Conservation (phyloP, 1,140 invertebrate genomes). For the Dendroctonus ponderosae region DNA sequence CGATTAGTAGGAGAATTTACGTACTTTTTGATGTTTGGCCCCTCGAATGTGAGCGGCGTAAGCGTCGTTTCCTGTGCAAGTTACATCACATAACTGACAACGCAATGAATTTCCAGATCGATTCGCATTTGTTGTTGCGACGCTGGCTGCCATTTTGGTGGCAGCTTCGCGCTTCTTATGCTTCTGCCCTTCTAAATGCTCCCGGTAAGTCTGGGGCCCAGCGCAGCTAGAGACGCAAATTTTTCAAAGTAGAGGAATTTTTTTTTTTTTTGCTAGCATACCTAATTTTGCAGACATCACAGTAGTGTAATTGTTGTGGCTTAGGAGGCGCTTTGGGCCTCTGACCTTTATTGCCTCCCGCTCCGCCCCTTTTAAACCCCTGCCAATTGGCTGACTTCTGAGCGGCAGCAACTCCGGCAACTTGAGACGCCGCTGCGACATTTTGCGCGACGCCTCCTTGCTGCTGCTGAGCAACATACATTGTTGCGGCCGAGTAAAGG, state of each 20-base stretch:
- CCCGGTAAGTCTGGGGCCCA: conserved; percentile 80
- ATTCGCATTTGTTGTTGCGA: conserved; percentile 55
- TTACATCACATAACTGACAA: conserved; percentile 94
- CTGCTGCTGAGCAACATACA: conserved; percentile 82
- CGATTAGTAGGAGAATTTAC: not conserved
- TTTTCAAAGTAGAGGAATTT: not conserved
- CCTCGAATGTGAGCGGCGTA: conserved; percentile 97
- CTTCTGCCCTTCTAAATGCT: conserved; percentile 96
- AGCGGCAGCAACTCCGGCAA: conserved; percentile 54
- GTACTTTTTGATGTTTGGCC: conserved; percentile 92
- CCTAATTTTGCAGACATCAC: conserved; percentile 97
- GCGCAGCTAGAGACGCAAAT: conserved; percentile 43
- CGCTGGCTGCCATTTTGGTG: conserved; percentile 69
- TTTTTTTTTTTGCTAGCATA: conserved; percentile 48
- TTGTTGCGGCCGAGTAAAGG: conserved; percentile 88
- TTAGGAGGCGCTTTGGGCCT: conserved; percentile 80
- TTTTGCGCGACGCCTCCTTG: conserved; percentile 14
- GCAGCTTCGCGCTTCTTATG: conserved; percentile 98
- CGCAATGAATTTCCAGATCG: conserved; percentile 71
- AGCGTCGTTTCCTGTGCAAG: conserved; percentile 91
- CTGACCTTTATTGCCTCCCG: conserved; percentile 64
- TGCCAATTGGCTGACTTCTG: conserved; percentile 63
- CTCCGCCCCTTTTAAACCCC: conserved; percentile 69
- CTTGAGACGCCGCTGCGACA: conserved; percentile 52
- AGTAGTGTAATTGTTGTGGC: conserved; percentile 90